Percentiles rank a stretch among this genome's conserved stretches.
Conservation (phyloP, 1,140 invertebrate genomes). For the Oreohelix idahoensis region DNA sequence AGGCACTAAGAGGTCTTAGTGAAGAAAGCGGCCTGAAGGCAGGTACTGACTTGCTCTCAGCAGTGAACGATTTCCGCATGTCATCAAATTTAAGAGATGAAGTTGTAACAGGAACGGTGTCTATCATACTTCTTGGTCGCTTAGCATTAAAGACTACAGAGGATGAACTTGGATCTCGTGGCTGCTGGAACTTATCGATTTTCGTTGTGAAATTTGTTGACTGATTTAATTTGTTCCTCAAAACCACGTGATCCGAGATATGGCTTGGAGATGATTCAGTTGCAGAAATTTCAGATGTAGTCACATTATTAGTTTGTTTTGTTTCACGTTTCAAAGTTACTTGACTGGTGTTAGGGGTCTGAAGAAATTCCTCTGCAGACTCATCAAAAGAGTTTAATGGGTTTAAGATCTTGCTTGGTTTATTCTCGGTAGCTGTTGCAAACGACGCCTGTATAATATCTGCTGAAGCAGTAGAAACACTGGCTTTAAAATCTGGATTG, state of each 20-base stretch:
- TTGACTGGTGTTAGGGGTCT: neutral
- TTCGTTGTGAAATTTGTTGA: conserved; percentile 17
- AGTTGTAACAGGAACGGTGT: neutral
- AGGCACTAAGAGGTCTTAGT: conserved; percentile 15
- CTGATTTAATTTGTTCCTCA: conserved; percentile 8
- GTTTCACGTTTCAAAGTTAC: neutral
- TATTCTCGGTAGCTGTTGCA: neutral
- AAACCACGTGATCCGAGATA: conserved; percentile 6
- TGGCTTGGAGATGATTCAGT: neutral
- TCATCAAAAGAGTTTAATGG: neutral
- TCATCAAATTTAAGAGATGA: conserved; percentile 1
- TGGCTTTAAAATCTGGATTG: neutral
- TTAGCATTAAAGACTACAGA: too few species aligned
- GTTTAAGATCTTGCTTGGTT: neutral
- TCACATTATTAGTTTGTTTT: neutral
- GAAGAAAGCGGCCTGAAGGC: neutral
- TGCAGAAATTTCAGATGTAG: neutral
- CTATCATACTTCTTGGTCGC: conserved; percentile 32
- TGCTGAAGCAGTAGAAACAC: too few species aligned
- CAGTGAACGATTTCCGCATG: neutral
- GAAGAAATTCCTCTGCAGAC: neutral
- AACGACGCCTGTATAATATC: too few species aligned
- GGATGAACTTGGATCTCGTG: neutral
- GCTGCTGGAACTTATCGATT: neutral
- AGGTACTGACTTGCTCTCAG: neutral